A percentile compares a stretch with the other conserved stretches of the same genome.
These are phyloP conservation scores for Antitype chi DNA, from an alignment of 2,888 invertebrate genomes.

Conservation along the genomic window DNA sequence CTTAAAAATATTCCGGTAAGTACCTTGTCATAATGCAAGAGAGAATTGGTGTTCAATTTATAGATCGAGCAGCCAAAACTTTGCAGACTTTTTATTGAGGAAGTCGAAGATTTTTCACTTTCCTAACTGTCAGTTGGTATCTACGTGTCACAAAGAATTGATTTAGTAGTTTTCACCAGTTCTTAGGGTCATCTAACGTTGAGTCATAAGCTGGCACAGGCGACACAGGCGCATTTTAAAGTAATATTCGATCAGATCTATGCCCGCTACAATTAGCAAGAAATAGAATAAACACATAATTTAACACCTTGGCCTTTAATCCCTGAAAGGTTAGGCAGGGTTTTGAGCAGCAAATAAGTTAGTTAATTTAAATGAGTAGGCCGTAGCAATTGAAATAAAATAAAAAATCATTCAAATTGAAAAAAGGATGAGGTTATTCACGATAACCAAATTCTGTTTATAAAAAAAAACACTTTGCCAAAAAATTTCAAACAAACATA, in stretches of 20 bases:
- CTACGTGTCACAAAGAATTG: background rate
- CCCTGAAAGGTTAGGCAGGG: too few species aligned
- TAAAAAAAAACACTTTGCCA: background rate
- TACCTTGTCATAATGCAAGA: background rate
- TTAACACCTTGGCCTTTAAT: background rate
- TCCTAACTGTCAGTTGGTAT: background rate
- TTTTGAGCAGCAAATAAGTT: too few species aligned
- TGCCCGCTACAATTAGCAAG: background rate
- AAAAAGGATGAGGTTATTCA: background rate
- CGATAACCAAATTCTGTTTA: background rate
- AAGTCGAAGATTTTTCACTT: slow-evolving; percentile 19
- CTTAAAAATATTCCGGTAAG: background rate
- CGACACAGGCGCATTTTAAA: background rate
- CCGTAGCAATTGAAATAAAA: background rate
- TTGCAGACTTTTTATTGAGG: slow-evolving; percentile 30
- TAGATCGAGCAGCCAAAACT: slow-evolving; percentile 23
- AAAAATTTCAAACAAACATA: background rate
- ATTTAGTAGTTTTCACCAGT: slow-evolving; percentile 14
- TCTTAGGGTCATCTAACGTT: background rate
- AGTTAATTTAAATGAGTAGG: background rate
- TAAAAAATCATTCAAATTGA: background rate
- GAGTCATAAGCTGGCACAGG: background rate
- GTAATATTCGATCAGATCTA: background rate
- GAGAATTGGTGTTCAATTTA: background rate
- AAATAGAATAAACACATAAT: background rate